Conservation (phyloP, 2,797 vertebrate species). For the Geotrypetes seraphini region DNA sequence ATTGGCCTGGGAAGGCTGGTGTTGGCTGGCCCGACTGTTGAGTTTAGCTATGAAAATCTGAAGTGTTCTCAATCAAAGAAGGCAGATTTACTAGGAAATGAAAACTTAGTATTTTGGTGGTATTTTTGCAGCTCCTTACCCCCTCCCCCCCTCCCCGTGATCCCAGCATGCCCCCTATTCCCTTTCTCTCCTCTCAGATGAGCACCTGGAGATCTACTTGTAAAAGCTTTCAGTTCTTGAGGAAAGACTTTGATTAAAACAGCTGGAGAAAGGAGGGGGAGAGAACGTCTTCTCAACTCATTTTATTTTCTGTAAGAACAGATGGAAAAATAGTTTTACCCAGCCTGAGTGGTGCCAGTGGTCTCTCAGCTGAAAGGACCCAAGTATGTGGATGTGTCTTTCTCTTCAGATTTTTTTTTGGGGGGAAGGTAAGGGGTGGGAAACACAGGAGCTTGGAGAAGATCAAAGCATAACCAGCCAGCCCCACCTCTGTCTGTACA, state of each 20-base stretch:
- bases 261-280: constrained; percentile 5
- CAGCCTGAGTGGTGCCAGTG: constrained; percentile 7
- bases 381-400: constrained; percentile 7
- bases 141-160: no score
- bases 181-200: background rate
- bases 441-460: constrained; percentile 33
- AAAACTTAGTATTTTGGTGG: no score
- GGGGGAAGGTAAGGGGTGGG: constrained; percentile 7
- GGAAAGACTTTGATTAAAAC: constrained; percentile 30
- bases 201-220: constrained; percentile 35
- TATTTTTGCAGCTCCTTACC: no score
- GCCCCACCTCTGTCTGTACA: background rate
- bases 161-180: constrained; percentile 13
- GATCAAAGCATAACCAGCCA: constrained; percentile 22
- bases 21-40: no score
- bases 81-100: no score
- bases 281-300: no score
- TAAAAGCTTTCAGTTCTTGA: constrained; percentile 29
- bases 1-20: no score
- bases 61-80: no score
- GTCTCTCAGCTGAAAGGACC: background rate
- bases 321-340: constrained; percentile 12
- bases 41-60: no score
- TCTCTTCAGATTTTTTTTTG: constrained; percentile 33
- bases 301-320: constrained; percentile 18